Percentiles rank a stretch among this genome's conserved stretches.
Conservation (phyloP, 2,113 vertebrate species). For the Helogale parvula region DNA sequence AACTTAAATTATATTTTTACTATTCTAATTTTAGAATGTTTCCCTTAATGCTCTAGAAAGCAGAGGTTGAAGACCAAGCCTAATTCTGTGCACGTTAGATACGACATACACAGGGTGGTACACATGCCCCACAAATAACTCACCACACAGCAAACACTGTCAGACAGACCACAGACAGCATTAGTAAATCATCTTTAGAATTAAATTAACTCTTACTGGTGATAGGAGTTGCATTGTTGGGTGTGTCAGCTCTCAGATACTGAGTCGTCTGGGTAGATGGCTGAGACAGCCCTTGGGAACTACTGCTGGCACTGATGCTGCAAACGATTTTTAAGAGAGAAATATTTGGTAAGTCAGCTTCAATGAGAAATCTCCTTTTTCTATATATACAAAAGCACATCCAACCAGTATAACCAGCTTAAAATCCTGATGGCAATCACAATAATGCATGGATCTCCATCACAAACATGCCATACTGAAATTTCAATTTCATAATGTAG, state of each 20-base stretch:
- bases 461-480: not conserved
- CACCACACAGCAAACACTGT: not conserved
- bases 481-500: not conserved
- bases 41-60: constrained; percentile 15
- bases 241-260: constrained; percentile 98
- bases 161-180: not conserved
- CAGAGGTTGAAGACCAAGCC: not conserved
- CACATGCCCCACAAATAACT: not conserved
- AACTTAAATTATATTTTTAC: constrained; percentile 48
- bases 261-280: constrained; percentile 99
- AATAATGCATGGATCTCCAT: not conserved
- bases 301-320: constrained; percentile 97
- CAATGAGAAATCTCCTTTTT: constrained; percentile 37
- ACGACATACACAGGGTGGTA: not conserved
- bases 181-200: constrained; percentile 51
- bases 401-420: not conserved
- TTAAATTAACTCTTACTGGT: constrained; percentile 94
- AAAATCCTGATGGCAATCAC: constrained; percentile 2
- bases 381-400: not conserved
- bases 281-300: constrained; percentile 97
- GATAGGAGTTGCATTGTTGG: constrained; percentile 96
- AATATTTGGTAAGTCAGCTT: constrained; percentile 35
- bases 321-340: constrained; percentile 71
- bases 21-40: constrained; percentile 8
- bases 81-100: not conserved